Base-by-base conservation (phyloP, 2,797 vertebrate genomes). In the Microctenopoma steveboyesi region DNA sequence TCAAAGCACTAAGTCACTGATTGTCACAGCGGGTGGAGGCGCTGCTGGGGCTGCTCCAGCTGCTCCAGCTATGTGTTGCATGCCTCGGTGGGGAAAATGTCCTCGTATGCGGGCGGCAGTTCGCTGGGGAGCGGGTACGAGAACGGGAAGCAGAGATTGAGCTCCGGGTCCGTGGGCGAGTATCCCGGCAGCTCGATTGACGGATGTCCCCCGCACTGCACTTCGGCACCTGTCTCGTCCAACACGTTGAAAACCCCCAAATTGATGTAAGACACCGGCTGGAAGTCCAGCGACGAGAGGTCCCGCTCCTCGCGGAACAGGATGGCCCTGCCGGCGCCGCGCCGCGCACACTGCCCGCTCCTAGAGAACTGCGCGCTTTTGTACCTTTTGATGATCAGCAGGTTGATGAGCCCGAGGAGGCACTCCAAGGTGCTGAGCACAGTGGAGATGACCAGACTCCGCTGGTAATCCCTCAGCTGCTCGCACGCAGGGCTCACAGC, bases 131-230 rank as follows among this genome's bases (percentile, higher is more conserved):
- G 86, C 33, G 95, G 93, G 91, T 93, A 95, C 49, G 96, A 97
- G 86, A 97, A 99, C 0, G 96, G 96, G 84, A 97, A 97, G 60
- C 96, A 94, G 50, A 88, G 95, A 51, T 96, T 93, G 76, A 97
- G 94, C 76, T 97, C 96, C 37, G 96, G 95, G 91, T 98, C 96
- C 72, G 92, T 88, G 65, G 94, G 94, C 28, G 96, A 95, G 74
- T 98, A 98, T 22, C 97, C 97, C 1, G 97, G 97, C 84, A 98
- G 93, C 91, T 98, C 96, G 74, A 96, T 91, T 4, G 96, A 98
- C 25, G 97, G 97, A 82, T 98, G 97, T 2, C 96, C 97, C 2
- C 96, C 94, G 66, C 95, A 94, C 67, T 95, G 94, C 80, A 94
- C 96, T 76, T 97, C 97, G 71, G 95, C 95, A 3, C 95, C 96